Evolutionary conservation across 1,140 invertebrate species (phyloP), one percentile per base, ranked within the genome.

Genomic region (Akabosia matsudoensis): DNA sequence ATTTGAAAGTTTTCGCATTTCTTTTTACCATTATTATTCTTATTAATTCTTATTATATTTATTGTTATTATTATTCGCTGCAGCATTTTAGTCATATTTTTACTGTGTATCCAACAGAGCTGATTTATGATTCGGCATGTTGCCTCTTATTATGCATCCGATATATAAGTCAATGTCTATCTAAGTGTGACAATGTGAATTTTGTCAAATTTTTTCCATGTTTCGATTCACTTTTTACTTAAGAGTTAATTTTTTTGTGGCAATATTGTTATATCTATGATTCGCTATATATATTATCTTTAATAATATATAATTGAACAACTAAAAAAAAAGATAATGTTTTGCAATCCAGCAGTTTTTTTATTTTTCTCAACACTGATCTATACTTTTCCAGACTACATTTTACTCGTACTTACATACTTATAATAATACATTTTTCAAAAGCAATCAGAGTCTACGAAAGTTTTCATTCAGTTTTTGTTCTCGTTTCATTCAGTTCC

Each of bases 111-210:
- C 79, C 80, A 81, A 81, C 80, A 81, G 80, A 81, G 80, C 80
- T 81, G 80, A 81, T 81, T 81, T 81, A 81, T 79, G 76, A 79
- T 79, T 78, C 80, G 78, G 80, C 80, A 81, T 81, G 80, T 81
- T 81, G 80, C 77, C 78, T 45, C 37, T 81, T 78, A 67, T 67
- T 67, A 67, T 67, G 61, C 61, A 67, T 67, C 61, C 61, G 22
- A 67, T 67, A 45, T 45, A 13, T 61, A 67, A 67, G 61, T 67
- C 74, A 61, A 61, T 79, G 37, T 34, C 33, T 70, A 76, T n/a
- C n/a, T 51, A 79, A 61, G 76, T 75, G 79, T 79, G 78, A 78
- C 80, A 79, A 75, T 72, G 76, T 81, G 80, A 78, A 78, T 73
- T 77, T 79, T 79, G 78, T 74, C 71, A 67, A 78, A 79, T 78